Evolutionary conservation across 2,888 invertebrate genomes (phyloP).

Genomic region (Philonicus albiceps): DNA sequence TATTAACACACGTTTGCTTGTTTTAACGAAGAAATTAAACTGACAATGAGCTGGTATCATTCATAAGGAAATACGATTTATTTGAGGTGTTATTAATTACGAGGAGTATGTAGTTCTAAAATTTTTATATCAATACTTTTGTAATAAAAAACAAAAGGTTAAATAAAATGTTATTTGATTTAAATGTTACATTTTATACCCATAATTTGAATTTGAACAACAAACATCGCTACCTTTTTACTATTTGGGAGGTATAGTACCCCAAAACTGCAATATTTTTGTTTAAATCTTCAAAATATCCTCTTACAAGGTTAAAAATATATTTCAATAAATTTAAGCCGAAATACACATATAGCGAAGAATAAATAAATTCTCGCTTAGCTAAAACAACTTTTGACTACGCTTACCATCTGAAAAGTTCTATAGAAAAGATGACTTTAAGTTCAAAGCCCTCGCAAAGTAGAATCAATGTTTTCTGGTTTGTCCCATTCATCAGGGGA

Average conservation of each 20-base stretch:
- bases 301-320: background rate
- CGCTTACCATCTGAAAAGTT: background rate
- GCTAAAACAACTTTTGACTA: background rate
- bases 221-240: too few relatives aligned
- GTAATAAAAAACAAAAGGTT: too few relatives aligned
- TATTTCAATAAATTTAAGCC: background rate
- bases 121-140: too few relatives aligned
- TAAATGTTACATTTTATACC: too few relatives aligned
- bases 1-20: background rate
- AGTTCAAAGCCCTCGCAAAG: background rate
- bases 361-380: background rate
- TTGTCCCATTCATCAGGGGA: background rate
- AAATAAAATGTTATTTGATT: too few relatives aligned
- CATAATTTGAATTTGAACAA: too few relatives aligned
- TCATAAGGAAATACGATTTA: too few relatives aligned
- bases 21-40: background rate
- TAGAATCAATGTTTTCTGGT: background rate
- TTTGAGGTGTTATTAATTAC: too few relatives aligned
- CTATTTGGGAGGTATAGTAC: too few relatives aligned
- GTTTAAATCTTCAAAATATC: background rate
- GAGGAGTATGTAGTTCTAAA: too few relatives aligned
- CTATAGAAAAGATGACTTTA: background rate
- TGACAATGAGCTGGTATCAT: too few relatives aligned
- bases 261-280: background rate
- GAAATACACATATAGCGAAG: background rate